Evolutionary conservation across 2,113 vertebrate species (phyloP), one percentile per base, ranked within the genome.

Genomic region (Melospiza georgiana): DNA sequence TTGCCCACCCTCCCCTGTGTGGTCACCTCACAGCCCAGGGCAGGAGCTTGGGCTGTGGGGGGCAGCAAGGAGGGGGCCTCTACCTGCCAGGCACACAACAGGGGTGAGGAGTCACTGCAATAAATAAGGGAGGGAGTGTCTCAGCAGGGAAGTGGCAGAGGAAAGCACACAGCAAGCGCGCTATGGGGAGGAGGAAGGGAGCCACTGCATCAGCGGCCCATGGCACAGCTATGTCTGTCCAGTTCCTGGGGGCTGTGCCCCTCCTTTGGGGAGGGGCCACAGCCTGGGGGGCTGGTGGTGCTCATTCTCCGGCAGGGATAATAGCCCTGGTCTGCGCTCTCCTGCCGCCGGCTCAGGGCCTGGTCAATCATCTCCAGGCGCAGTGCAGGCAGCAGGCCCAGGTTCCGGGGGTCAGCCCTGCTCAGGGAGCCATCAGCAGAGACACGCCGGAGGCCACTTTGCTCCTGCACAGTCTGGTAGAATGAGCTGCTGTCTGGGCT

Each of bases 371-470:
- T 96, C 94, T 98, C 98, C 27, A 98, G 75, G 28, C 97, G 97
- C 35, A 98, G 91, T 0, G 97, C 95, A 0, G 98, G 98, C 82
- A 98, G 90, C 84, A 98, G 80, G 18, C 97, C 97, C 74, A 98
- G 95, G 77, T 78, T 98, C 67, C 90, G 87, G 41, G 98, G 97
- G 58, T 98, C 96, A 2, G 98, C 69, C 48, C 95, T 94, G 41
- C 90, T 89, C 78, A 97, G 91, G 23, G 95, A 51, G 73, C 54
- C 97, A 46, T 96, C 88, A 2, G 94, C 93, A 12, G 96, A 89
- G 28, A 93, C 43, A 19, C 9, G 17, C 57, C 49, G 17, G 41
- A 90, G 21, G 2, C 83, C 51, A 5, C 76, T 18, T 14, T 82
- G 68, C 65, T 95, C 89, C 97, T 92, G 89, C 82, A 80, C 58